Conservation (phyloP, 2,888 invertebrate species). For the Cyaniris semiargus region DNA sequence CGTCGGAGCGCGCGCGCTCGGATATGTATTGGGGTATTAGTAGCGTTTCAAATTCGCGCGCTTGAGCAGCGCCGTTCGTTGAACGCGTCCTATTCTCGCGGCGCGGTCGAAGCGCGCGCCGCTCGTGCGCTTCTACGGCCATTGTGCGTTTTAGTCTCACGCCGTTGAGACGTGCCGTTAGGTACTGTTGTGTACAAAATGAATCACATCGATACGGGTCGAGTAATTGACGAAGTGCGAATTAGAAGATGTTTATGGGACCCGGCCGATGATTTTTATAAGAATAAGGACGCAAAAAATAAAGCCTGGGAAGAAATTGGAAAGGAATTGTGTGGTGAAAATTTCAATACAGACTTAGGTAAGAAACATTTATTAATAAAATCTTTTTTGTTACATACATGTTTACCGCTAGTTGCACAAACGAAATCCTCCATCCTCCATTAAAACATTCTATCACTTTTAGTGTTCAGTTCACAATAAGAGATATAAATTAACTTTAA, state of each 20-base stretch:
- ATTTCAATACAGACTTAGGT: slow-evolving; percentile 32
- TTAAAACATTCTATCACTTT: slow-evolving; percentile 32
- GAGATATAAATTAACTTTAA: slow-evolving; percentile 5
- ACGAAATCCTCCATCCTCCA: slow-evolving; percentile 27
- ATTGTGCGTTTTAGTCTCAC: slow-evolving; percentile 31
- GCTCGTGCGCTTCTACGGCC: slow-evolving; percentile 33
- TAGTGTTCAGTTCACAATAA: slow-evolving; percentile 20
- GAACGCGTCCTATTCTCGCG: slow-evolving; percentile 31
- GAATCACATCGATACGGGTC: slow-evolving; percentile 32
- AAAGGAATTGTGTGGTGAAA: slow-evolving; percentile 21
- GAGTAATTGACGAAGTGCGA: slow-evolving; percentile 31
- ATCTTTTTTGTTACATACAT: slow-evolving; percentile 33
- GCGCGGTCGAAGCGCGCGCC: slow-evolving; percentile 29
- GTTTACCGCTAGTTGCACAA: slow-evolving; percentile 30
- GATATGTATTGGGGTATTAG: slow-evolving; percentile 19
- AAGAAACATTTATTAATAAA: slow-evolving; percentile 33
- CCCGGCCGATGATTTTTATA: slow-evolving; percentile 23
- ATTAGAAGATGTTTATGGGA: slow-evolving; percentile 28
- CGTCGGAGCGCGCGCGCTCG: neutral
- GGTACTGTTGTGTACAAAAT: slow-evolving; percentile 30
- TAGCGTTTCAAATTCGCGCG: slow-evolving; percentile 23
- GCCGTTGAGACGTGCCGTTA: slow-evolving; percentile 30
- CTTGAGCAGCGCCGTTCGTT: slow-evolving; percentile 29
- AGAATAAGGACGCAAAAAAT: slow-evolving; percentile 24
- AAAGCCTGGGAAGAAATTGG: slow-evolving; percentile 30